These are phyloP conservation scores for Holacanthella duospinosa DNA, from an alignment of 2,888 invertebrate species.

Conservation along the genomic window DNA sequence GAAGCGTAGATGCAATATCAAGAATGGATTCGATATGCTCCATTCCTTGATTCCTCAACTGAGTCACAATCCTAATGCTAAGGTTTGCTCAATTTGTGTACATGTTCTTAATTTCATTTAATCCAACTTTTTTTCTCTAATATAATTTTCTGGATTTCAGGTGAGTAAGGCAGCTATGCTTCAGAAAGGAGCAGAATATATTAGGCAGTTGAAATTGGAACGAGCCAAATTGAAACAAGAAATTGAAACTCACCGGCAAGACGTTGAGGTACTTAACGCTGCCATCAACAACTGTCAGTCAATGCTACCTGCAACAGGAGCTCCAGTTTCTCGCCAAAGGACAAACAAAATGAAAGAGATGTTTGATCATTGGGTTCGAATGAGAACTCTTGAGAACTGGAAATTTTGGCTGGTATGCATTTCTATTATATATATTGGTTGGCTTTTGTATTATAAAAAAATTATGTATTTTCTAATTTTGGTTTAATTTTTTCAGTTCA, in stretches of 20 bases:
- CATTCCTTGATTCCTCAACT: conserved; percentile 85
- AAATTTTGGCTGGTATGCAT: conserved; percentile 96
- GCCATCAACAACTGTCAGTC: conserved; percentile 90
- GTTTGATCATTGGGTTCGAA: conserved; percentile 82
- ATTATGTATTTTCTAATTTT: background rate
- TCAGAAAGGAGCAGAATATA: conserved; percentile 92
- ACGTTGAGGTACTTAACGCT: conserved; percentile 81
- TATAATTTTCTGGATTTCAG: conserved; percentile 42
- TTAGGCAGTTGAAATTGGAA: conserved; percentile 75
- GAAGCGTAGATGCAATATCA: conserved; percentile 88
- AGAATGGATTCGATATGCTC: conserved; percentile 89
- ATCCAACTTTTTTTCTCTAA: background rate
- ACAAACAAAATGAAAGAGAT: conserved; percentile 84
- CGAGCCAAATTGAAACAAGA: conserved; percentile 77
- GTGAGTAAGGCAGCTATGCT: conserved; percentile 93
- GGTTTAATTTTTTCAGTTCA: conserved; percentile 56
- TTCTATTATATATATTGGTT: conserved; percentile 50
- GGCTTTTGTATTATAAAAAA: background rate
- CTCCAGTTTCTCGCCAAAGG: conserved; percentile 79
- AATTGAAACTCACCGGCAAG: conserved; percentile 72
- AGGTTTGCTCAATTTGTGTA: conserved; percentile 47
- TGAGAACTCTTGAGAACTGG: conserved; percentile 82
- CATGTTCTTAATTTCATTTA: conserved; percentile 5
- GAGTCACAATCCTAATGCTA: conserved; percentile 77
- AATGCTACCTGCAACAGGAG: conserved; percentile 88